phyloP scores from a whole-genome alignment of 2,797 vertebrate genomes.

The Molossus molossus region DNA sequence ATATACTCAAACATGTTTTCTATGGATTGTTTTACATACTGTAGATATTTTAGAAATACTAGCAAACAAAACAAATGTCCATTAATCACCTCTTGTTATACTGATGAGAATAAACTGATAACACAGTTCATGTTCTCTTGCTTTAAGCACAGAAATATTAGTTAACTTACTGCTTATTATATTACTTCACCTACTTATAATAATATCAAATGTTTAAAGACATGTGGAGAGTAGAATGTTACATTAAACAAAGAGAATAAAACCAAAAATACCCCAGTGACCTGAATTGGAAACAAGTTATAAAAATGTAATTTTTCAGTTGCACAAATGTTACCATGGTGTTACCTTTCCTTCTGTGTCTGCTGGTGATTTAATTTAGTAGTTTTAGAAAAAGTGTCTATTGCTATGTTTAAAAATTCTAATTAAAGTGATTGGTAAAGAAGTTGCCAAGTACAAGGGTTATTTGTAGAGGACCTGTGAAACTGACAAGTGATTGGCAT shows the following conservation, averaged over 20 bases:
- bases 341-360: slow-evolving; percentile 79
- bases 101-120: not conserved
- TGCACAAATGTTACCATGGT: slow-evolving; percentile 86
- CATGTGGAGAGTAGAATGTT: not conserved
- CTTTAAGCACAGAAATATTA: not conserved
- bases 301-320: slow-evolving; percentile 45
- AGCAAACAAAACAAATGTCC: not conserved
- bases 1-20: not conserved
- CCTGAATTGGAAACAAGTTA: slow-evolving; percentile 36
- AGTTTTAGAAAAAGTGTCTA: slow-evolving; percentile 82
- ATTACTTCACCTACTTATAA: slow-evolving; percentile 6
- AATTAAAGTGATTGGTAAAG: slow-evolving; percentile 85
- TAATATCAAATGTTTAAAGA: slow-evolving; percentile 23
- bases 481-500: slow-evolving; percentile 90
- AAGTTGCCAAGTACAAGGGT: slow-evolving; percentile 79
- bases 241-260: slow-evolving; percentile 4
- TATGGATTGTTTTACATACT: not conserved
- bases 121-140: not conserved
- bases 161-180: slow-evolving; percentile 32
- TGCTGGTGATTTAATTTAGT: slow-evolving; percentile 82
- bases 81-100: not conserved
- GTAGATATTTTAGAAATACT: not conserved
- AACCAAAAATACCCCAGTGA: not conserved
- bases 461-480: slow-evolving; percentile 87
- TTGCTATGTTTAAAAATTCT: slow-evolving; percentile 87